Base-by-base conservation (phyloP, 2,797 vertebrate species). In the Premnoplex brunnescens region DNA sequence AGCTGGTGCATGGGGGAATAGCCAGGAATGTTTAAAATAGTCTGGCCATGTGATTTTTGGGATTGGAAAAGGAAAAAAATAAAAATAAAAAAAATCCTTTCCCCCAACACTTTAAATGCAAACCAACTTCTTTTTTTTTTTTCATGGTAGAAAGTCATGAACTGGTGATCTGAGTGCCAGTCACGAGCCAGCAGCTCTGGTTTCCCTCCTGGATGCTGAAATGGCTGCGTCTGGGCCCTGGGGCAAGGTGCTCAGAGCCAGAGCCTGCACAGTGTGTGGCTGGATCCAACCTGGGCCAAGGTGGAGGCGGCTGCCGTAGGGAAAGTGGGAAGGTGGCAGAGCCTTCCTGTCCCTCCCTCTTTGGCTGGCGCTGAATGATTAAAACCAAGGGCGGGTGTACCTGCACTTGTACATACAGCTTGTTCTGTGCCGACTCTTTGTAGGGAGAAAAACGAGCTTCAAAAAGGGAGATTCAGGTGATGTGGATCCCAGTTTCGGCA, bases 1-100 rank as follows among this genome's bases (percentile, higher is more conserved):
- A 96, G 89, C 94, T 96, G 96, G 95, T 96, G 95, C 91, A 96
- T 95, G 95, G 89, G 89, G 90, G 91, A 93, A 96, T 91, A 95
- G 88, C 96, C 95, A 97, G 91, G 92, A 95, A 95, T 89, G 94
- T 97, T 89, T 97, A 96, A 97, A 97, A 97, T 96, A 97, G 94
- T 95, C 95, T 95, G 97, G 82, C 95, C 96, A 96, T 88, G 91
- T 94, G 91, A 97, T 86, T 95, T 91, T 75, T 68, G 76, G 91
- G 92, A 93, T 91, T 95, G 69, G 87, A 78, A 95, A 94, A 92
- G 44, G 3, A 11, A 81, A 88, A 85, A 41, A 32, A 14, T 6
- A 4, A 37, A 4, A 5, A 2, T 5, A 10, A 41, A 63, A 69
- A 91, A 68, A 71, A 34, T 43, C 51, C 80, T 90, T 88, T 76